phyloP scores from a whole-genome alignment of 2,888 invertebrate genomes.

The Agonum fuliginosum region DNA sequence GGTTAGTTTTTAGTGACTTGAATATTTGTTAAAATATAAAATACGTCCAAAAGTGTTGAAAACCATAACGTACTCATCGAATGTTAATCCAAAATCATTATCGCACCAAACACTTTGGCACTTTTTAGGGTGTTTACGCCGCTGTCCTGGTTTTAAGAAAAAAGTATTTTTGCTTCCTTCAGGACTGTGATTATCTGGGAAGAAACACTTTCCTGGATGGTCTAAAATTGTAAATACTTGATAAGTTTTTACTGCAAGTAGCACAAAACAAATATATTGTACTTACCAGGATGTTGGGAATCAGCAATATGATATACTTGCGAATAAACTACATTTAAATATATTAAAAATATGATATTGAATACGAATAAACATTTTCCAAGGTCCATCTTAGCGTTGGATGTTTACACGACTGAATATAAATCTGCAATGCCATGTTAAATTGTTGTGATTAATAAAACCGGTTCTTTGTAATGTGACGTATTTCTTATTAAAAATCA shows the following conservation, averaged over 20 bases:
- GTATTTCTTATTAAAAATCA: too few relatives aligned
- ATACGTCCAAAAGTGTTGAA: background rate
- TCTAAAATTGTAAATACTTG: background rate
- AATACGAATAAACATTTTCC: too few relatives aligned
- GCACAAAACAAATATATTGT: background rate
- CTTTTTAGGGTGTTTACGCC: background rate
- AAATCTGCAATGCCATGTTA: too few relatives aligned
- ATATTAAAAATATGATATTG: too few relatives aligned
- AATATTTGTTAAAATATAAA: too few relatives aligned
- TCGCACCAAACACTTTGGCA: background rate
- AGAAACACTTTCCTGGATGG: constrained; percentile 6
- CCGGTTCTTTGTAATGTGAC: too few relatives aligned
- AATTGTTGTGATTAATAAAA: too few relatives aligned
- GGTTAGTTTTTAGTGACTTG: too few relatives aligned
- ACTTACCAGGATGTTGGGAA: constrained; percentile 3
- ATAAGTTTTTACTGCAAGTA: background rate
- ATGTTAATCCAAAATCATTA: background rate
- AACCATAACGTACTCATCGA: background rate
- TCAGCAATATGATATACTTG: background rate
- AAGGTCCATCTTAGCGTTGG: too few relatives aligned
- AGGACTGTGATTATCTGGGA: background rate
- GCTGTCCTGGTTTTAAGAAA: background rate
- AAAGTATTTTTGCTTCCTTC: background rate
- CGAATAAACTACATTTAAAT: background rate
- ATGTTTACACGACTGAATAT: too few relatives aligned